Percentiles rank a stretch among this genome's conserved stretches.
Conservation (phyloP, 1,140 invertebrate species). For the Yoshiicerus persimilis region DNA sequence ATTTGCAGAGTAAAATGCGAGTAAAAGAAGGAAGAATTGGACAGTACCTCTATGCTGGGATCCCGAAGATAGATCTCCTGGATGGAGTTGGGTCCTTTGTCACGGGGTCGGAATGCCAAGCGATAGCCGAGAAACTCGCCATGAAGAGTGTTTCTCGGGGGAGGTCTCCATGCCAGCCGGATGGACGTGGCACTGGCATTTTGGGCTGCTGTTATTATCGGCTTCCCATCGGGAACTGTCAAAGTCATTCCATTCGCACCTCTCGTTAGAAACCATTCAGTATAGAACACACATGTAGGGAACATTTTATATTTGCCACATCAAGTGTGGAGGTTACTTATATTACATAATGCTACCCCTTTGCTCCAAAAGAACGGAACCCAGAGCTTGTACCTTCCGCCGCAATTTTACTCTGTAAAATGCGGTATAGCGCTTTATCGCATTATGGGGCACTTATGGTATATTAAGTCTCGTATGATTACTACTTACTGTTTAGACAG, state of each 20-base stretch:
- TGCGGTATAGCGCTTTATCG: no score
- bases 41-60: conserved; percentile 63
- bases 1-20: background rate
- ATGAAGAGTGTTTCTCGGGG: conserved; percentile 67
- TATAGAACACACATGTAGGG: background rate
- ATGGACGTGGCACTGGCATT: conserved; percentile 70
- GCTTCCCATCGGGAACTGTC: conserved; percentile 71
- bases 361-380: background rate
- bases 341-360: background rate
- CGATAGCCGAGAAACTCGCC: conserved; percentile 78
- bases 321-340: background rate
- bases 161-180: conserved; percentile 70
- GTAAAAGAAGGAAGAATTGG: background rate
- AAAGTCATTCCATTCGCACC: conserved; percentile 44
- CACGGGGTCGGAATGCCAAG: conserved; percentile 67
- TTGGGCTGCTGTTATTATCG: conserved; percentile 68
- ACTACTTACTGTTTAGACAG: no score
- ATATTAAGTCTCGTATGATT: no score
- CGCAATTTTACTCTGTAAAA: background rate
- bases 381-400: background rate
- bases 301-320: background rate
- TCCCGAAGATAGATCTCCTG: conserved; percentile 70
- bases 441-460: no score
- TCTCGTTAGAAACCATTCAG: conserved; percentile 22
- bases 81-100: conserved; percentile 60